These are phyloP conservation scores for Sturmia bella DNA, from an alignment of 2,888 invertebrate genomes.

Conservation along the genomic window DNA sequence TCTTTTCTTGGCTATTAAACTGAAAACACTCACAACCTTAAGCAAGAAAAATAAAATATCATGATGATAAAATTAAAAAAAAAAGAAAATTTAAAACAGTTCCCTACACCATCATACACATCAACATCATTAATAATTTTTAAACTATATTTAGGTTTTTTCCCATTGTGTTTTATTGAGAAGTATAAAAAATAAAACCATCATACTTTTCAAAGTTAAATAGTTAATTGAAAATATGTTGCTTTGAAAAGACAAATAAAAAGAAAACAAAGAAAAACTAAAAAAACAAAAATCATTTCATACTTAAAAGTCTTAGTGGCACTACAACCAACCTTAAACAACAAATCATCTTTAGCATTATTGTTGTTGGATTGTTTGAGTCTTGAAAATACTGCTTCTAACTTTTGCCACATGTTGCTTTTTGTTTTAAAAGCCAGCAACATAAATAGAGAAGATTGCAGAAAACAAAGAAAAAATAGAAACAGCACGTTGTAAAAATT, in stretches of 20 bases:
- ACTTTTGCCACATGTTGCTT: slow-evolving; percentile 62
- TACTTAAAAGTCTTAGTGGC: background rate
- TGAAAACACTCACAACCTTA: slow-evolving; percentile 9
- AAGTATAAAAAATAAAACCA: slow-evolving; percentile 7
- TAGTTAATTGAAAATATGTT: slow-evolving; percentile 16
- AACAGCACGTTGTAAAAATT: slow-evolving; percentile 65
- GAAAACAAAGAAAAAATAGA: slow-evolving; percentile 26
- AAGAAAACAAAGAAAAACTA: slow-evolving; percentile 7
- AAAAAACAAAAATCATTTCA: background rate
- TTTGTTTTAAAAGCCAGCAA: slow-evolving; percentile 28
- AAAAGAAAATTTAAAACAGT: slow-evolving; percentile 10
- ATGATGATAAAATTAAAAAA: slow-evolving; percentile 14
- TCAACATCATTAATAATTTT: slow-evolving; percentile 60
- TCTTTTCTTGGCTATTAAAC: no score
- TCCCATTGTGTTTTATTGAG: background rate
- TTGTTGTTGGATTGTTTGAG: slow-evolving; percentile 18
- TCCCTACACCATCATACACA: slow-evolving; percentile 36
- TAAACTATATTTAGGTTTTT: slow-evolving; percentile 27
- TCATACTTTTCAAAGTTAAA: slow-evolving; percentile 3
- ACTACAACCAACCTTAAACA: slow-evolving; percentile 19
- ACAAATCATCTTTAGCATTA: slow-evolving; percentile 24
- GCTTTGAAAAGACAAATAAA: background rate
- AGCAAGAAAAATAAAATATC: background rate
- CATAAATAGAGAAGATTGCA: slow-evolving; percentile 10
- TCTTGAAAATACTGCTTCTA: slow-evolving; percentile 31